A percentile compares a stretch with the other conserved stretches of the same genome.
These are phyloP conservation scores for Spheniscus mendiculus DNA, from an alignment of 2,113 vertebrate genomes.

Conservation along the genomic window DNA sequence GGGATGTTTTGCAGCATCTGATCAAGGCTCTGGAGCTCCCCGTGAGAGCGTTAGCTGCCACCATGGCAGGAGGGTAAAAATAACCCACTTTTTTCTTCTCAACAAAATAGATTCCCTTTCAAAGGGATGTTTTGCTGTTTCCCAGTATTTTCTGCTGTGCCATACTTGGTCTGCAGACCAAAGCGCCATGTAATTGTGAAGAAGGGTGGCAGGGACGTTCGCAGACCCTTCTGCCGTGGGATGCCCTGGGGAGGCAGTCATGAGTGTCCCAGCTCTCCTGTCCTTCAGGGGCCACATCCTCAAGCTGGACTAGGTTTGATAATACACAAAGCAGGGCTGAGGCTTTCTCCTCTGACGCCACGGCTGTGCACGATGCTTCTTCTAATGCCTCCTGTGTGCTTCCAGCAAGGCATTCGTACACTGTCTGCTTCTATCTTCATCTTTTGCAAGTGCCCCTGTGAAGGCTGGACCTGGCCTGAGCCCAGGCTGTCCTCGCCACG, in stretches of 20 bases:
- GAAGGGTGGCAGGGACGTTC: background rate
- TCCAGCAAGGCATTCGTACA: background rate
- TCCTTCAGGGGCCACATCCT: background rate
- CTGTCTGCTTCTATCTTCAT: background rate
- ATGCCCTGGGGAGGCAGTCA: background rate
- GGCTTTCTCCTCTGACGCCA: background rate
- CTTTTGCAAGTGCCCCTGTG: background rate
- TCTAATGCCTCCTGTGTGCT: background rate
- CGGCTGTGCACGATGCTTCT: background rate
- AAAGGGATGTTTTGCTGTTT: background rate
- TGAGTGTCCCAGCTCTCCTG: background rate
- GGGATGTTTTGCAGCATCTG: background rate
- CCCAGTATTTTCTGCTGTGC: background rate
- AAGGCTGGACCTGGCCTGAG: background rate
- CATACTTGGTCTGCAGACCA: background rate
- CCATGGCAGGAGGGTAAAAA: background rate
- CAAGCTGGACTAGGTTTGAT: background rate
- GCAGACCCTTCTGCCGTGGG: background rate
- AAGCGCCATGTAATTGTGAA: background rate
- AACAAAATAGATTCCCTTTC: background rate
- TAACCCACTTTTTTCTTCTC: background rate
- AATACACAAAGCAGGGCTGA: background rate
- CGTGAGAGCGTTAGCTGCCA: background rate
- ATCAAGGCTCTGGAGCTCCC: background rate
- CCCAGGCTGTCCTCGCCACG: background rate